Percentiles rank a stretch among this genome's conserved stretches.
These are phyloP conservation scores for Heliconius aoede DNA, from an alignment of 2,888 invertebrate genomes.

Conservation along the genomic window DNA sequence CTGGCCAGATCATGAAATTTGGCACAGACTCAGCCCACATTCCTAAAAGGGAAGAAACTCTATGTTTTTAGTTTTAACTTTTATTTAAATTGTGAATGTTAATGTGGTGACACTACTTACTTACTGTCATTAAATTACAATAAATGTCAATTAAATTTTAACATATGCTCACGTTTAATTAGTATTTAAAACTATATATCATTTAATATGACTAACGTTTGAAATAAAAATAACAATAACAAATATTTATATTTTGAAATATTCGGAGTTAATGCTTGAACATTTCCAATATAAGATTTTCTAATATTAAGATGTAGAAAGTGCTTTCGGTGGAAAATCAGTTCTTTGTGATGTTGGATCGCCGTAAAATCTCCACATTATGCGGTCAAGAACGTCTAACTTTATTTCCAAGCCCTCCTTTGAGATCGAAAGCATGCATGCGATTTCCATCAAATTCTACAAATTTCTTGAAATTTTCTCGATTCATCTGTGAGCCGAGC, in stretches of 20 bases:
- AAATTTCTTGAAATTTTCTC: slow-evolving; percentile 7
- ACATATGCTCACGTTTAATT: too few relatives aligned
- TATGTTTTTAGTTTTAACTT: not conserved
- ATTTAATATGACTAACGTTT: not conserved
- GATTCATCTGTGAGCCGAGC: not conserved
- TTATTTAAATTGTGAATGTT: slow-evolving; percentile 1
- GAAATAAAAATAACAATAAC: not conserved
- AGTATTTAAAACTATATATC: too few relatives aligned
- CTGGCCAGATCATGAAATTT: not conserved
- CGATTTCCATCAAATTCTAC: slow-evolving; percentile 23
- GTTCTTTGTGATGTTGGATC: not conserved
- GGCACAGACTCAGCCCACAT: slow-evolving; percentile 1
- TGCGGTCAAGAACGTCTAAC: slow-evolving; percentile 18
- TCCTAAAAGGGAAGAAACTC: not conserved
- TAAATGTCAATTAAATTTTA: too few relatives aligned
- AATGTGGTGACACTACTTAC: too few relatives aligned
- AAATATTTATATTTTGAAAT: not conserved
- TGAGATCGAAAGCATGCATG: slow-evolving; percentile 5
- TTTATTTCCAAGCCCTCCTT: slow-evolving; percentile 18
- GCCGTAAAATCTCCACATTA: not conserved
- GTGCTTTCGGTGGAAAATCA: not conserved
- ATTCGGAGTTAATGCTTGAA: not conserved
- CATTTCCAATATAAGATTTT: not conserved
- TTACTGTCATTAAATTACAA: too few relatives aligned
- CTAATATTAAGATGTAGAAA: not conserved